A percentile compares a stretch with the other conserved stretches of the same genome.
Evolutionary conservation across 1,140 invertebrate genomes (phyloP).

Genomic region (Diploscapter pachys): DNA sequence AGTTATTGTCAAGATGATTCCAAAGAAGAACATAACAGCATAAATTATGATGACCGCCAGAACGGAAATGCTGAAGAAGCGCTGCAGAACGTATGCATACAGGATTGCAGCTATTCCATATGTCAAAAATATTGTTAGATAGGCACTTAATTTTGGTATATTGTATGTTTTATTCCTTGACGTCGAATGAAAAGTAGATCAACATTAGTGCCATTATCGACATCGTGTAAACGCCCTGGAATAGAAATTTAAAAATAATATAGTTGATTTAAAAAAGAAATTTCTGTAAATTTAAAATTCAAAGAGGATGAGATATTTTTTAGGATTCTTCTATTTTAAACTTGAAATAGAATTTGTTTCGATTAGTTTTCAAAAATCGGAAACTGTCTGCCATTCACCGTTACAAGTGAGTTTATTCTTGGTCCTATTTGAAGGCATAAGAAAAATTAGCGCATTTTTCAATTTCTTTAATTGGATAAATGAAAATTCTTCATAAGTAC

Average conservation of each 20-base stretch:
- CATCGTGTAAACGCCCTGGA: too few species aligned
- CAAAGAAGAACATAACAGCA: conserved; percentile 49
- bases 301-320: too few species aligned
- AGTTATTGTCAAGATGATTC: conserved; percentile 41
- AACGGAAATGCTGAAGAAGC: conserved; percentile 42
- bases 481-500: conserved; percentile 36
- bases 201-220: too few species aligned
- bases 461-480: conserved; percentile 41
- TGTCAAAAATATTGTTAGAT: too few species aligned
- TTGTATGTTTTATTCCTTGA: too few species aligned
- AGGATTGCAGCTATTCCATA: conserved; percentile 38
- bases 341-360: background rate
- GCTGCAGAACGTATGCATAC: conserved; percentile 47
- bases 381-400: too few species aligned
- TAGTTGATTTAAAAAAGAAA: too few species aligned
- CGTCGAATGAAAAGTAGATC: too few species aligned
- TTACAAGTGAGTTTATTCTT: too few species aligned
- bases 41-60: conserved; percentile 48
- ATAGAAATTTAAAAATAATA: too few species aligned
- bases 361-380: background rate
- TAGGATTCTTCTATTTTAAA: background rate
- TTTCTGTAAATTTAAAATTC: too few species aligned
- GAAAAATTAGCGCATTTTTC: conserved; percentile 38
- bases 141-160: too few species aligned
- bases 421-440: background rate